Conservation (phyloP, 2,797 vertebrate genomes). For the Galago senegalensis region DNA sequence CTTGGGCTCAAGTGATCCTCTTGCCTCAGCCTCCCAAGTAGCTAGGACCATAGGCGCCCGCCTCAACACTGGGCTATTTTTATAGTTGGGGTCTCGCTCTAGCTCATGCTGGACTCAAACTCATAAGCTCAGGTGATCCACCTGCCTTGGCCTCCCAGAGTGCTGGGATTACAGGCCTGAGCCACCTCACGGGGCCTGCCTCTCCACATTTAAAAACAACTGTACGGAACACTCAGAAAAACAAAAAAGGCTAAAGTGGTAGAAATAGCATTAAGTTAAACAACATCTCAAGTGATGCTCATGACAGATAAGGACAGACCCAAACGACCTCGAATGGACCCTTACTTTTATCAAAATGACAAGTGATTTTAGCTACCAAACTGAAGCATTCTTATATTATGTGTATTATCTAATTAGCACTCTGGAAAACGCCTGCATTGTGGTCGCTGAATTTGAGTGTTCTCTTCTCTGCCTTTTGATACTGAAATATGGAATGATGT, state of each 20-base stretch:
- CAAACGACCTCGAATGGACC: background rate
- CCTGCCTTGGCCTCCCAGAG: too few relatives aligned
- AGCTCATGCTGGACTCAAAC: too few relatives aligned
- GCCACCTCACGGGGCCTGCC: too few relatives aligned
- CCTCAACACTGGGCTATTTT: too few relatives aligned
- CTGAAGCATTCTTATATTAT: background rate
- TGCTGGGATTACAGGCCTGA: too few relatives aligned
- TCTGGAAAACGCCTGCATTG: background rate
- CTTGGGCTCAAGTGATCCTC: too few relatives aligned
- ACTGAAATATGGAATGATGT: background rate
- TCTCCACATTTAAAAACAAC: background rate
- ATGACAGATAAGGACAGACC: background rate
- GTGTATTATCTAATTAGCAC: background rate
- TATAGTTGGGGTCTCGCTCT: too few relatives aligned
- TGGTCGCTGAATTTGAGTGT: background rate
- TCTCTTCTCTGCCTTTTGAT: background rate
- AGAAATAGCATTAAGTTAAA: constrained; percentile 34
- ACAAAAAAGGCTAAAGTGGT: background rate
- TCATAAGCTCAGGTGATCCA: too few relatives aligned
- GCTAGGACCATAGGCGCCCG: too few relatives aligned
- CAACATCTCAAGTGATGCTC: background rate
- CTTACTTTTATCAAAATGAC: background rate
- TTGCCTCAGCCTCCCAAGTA: too few relatives aligned
- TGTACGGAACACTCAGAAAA: constrained; percentile 2
- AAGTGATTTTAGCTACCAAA: background rate